A percentile compares a stretch with the other conserved stretches of the same genome.
These are phyloP conservation scores for Charadrius vociferus DNA, from an alignment of 2,113 vertebrate genomes.

Conservation along the genomic window DNA sequence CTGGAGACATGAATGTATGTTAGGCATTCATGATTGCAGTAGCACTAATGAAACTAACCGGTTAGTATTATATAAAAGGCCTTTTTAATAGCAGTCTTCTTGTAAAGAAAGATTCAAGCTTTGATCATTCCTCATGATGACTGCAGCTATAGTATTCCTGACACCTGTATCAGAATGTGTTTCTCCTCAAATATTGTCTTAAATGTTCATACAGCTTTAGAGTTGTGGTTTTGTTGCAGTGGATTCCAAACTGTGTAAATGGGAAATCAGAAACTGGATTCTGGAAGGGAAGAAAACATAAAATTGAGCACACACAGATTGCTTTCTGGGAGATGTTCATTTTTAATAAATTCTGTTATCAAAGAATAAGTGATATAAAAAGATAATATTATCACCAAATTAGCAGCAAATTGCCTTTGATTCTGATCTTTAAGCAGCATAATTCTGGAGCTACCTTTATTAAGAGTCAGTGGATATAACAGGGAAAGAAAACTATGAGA, in stretches of 20 bases:
- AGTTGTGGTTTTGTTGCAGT: neutral
- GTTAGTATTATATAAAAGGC: neutral
- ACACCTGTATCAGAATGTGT: neutral
- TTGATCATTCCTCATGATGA: neutral
- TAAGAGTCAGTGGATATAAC: neutral
- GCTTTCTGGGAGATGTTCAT: constrained; percentile 10
- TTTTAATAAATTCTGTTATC: constrained; percentile 27
- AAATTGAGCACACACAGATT: constrained; percentile 16
- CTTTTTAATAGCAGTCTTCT: neutral
- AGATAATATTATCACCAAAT: neutral
- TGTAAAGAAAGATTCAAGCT: neutral
- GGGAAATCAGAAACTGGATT: neutral
- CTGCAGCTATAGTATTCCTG: neutral
- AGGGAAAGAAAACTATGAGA: neutral
- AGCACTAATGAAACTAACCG: neutral
- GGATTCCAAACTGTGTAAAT: neutral
- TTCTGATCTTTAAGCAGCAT: neutral
- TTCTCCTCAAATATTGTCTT: constrained; percentile 17
- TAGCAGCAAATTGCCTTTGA: neutral
- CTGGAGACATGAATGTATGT: neutral
- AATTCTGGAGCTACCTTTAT: neutral
- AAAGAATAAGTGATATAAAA: constrained; percentile 34
- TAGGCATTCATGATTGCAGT: neutral
- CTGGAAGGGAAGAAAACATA: neutral
- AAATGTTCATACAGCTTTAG: neutral